Evolutionary conservation across 30 jellyfish, hydroid and myxozoan species (phyloP), one percentile per base, ranked within the genome.

Genomic region (Hydra vulgaris): DNA sequence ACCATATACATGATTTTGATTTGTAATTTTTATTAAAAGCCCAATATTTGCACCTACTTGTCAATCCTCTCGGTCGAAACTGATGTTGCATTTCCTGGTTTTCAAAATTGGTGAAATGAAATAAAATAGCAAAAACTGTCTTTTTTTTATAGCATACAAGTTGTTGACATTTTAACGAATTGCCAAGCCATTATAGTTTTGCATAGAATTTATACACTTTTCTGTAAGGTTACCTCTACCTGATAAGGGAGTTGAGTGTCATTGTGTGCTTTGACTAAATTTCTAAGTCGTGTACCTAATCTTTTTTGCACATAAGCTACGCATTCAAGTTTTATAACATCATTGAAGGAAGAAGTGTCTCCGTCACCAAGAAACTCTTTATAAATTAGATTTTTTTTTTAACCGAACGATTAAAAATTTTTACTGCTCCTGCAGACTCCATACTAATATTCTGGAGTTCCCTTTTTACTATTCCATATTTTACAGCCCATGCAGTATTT

Each of bases 141-240:
- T 12, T 5, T 27, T 82, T 71, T 82, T 82, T 84, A 82, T 83
- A 26, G 27, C 53, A 26, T 73, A 83, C 21, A 83, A 22, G 8
- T 82, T 25, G 17, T 70, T 70, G 8, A 19, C 23, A 66, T 82
- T 73, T 53, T 73, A 55, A 15, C 88, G 24, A 21, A 81, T 72
- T 1, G 88, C 88, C 83, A 82, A 18, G 4, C 89, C 83, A 71
- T 17, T 70, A 52, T 22, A 54, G 61, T 15, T 61, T 71, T 80
- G 54, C 53, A 25, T 21, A 61, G 18, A 24, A 61, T 24, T 7
- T 69, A 26, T 80, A 1, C 22, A 27, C 68, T 67, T 66, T 17
- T 80, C 81, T 25, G 87, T 80, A 17, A 67, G 27, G 75, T 80
- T 80, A n/a, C 27, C 83, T 70, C 72, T 80, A 15, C 87, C 87